phyloP scores from a whole-genome alignment of 2,888 invertebrate genomes.

The Masnerella sp. region DNA sequence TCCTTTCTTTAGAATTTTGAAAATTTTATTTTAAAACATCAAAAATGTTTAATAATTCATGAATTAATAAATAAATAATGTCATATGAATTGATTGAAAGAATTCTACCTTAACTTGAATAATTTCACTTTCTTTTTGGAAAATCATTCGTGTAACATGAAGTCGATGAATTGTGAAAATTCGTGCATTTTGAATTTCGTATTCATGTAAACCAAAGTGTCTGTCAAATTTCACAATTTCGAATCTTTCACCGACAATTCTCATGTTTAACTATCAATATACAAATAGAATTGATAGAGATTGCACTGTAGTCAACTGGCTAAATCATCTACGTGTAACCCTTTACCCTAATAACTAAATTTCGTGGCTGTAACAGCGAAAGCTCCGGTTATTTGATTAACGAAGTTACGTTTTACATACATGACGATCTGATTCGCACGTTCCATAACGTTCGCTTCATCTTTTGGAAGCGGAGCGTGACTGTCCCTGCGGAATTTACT shows the following conservation, averaged over 20 bases:
- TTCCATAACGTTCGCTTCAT: slow-evolving; percentile 89
- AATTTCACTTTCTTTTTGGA: slow-evolving; percentile 22
- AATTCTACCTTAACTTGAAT: slow-evolving; percentile 10
- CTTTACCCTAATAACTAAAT: slow-evolving; percentile 67
- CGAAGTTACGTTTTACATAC: slow-evolving; percentile 80
- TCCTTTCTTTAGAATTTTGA: too few species aligned
- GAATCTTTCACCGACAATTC: slow-evolving; percentile 26
- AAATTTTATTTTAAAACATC: too few species aligned
- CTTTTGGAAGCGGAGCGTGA: slow-evolving; percentile 80
- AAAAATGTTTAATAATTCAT: too few species aligned
- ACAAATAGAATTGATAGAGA: slow-evolving; percentile 25
- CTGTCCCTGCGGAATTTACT: slow-evolving; percentile 75
- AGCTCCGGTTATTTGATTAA: slow-evolving; percentile 42
- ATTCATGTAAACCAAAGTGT: too few species aligned
- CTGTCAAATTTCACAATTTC: not conserved
- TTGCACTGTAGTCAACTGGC: slow-evolving; percentile 40
- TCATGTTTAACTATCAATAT: not conserved
- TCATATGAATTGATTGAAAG: too few species aligned
- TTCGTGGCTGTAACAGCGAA: slow-evolving; percentile 40
- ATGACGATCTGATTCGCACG: slow-evolving; percentile 92
- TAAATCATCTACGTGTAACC: too few species aligned
- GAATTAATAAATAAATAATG: too few species aligned
- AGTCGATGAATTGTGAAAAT: slow-evolving; percentile 39
- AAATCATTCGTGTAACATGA: slow-evolving; percentile 44
- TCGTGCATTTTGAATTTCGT: not conserved